Evolutionary conservation across 2,797 vertebrate genomes (phyloP).

Genomic region (Austrolebias charrua): DNA sequence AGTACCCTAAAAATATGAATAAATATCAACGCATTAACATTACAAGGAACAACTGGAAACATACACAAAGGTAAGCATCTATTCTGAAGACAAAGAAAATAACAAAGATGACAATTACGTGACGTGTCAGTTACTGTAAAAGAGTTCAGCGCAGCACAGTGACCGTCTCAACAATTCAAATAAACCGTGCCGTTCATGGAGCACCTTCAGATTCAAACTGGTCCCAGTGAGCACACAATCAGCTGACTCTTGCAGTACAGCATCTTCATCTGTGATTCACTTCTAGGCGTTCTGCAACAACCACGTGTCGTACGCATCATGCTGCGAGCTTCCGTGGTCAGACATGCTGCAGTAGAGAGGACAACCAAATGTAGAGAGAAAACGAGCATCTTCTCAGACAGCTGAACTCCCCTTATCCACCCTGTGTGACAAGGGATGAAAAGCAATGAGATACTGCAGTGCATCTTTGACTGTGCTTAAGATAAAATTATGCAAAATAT

Average conservation of each 20-base stretch:
- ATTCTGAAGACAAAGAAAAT: constrained; percentile 12
- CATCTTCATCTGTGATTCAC: constrained; percentile 21
- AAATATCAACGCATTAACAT: constrained; percentile 5
- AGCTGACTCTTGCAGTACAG: constrained; percentile 15
- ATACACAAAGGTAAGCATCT: constrained; percentile 18
- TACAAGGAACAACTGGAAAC: constrained; percentile 27
- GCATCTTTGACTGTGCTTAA: neutral
- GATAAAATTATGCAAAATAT: neutral
- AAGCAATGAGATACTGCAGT: neutral
- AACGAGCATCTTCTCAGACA: constrained; percentile 49
- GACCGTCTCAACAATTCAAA: constrained; percentile 28
- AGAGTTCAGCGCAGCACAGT: constrained; percentile 38
- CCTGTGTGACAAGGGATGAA: constrained; percentile 36
- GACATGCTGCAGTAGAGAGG: constrained; percentile 30
- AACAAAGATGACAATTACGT: constrained; percentile 21
- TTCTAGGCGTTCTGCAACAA: constrained; percentile 22
- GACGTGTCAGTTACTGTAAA: constrained; percentile 21
- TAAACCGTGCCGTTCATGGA: constrained; percentile 8
- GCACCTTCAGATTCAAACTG: constrained; percentile 2
- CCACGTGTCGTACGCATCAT: constrained; percentile 26
- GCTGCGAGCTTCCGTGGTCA: constrained; percentile 40
- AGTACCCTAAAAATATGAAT: constrained; percentile 16
- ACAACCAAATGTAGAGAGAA: constrained; percentile 27
- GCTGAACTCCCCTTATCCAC: constrained; percentile 54
- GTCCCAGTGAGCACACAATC: constrained; percentile 15